phyloP scores from a whole-genome alignment of 2,113 vertebrate species.

The Xyliphius kryptos region DNA sequence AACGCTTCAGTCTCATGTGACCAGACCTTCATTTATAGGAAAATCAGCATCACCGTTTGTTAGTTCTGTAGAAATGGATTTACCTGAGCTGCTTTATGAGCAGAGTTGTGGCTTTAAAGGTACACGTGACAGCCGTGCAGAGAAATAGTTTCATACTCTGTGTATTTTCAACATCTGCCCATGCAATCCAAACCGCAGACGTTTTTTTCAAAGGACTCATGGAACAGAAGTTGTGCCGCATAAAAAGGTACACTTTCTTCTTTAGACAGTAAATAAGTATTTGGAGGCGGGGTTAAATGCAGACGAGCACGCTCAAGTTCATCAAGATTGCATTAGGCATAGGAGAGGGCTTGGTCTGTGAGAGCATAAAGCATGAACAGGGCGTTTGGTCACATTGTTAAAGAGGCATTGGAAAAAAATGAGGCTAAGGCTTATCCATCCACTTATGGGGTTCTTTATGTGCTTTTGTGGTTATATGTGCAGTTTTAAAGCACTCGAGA shows the following conservation, averaged over 20 bases:
- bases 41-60: slow-evolving; percentile 17
- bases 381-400: too few relatives aligned
- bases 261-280: slow-evolving; percentile 7
- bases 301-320: neutral
- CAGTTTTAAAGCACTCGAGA: too few relatives aligned
- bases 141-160: slow-evolving; percentile 17
- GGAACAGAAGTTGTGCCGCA: slow-evolving; percentile 13
- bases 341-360: too few relatives aligned
- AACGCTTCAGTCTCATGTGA: slow-evolving; percentile 6
- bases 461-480: too few relatives aligned
- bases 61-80: slow-evolving; percentile 22
- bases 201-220: slow-evolving; percentile 33
- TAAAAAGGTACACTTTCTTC: slow-evolving; percentile 9
- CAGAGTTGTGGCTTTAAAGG: neutral
- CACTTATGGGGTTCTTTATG: too few relatives aligned
- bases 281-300: slow-evolving; percentile 8
- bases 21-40: slow-evolving; percentile 26
- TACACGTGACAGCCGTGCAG: neutral
- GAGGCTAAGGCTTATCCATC: too few relatives aligned
- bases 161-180: slow-evolving; percentile 33
- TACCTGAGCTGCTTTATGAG: slow-evolving; percentile 20
- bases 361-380: too few relatives aligned
- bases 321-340: slow-evolving; percentile 17
- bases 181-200: slow-evolving; percentile 32
- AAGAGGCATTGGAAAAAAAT: too few relatives aligned